These are phyloP conservation scores for Adelognathus sp. DNA, from an alignment of 2,888 invertebrate genomes.

Conservation along the genomic window DNA sequence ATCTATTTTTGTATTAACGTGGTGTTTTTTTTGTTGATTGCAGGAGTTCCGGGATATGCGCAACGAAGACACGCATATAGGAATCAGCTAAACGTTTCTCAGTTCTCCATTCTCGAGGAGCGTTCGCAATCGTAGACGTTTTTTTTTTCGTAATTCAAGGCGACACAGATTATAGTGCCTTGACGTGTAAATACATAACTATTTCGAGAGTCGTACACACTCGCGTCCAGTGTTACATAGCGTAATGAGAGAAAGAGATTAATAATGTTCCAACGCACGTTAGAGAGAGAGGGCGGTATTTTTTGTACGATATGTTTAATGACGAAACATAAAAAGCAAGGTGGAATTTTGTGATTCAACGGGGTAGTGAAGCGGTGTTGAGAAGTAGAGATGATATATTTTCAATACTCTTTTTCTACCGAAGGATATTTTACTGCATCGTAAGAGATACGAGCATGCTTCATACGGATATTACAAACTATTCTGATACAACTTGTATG, in stretches of 20 bases:
- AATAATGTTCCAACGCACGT: neutral
- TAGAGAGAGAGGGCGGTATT: conserved; percentile 40
- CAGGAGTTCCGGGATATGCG: conserved; percentile 75
- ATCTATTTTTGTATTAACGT: neutral
- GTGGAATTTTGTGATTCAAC: conserved; percentile 2
- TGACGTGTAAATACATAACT: conserved; percentile 40
- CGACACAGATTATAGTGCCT: conserved; percentile 45
- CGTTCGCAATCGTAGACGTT: neutral
- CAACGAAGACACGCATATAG: conserved; percentile 71
- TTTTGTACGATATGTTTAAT: conserved; percentile 31
- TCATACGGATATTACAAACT: conserved; percentile 11
- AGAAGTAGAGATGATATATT: neutral
- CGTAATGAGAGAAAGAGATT: conserved; percentile 17
- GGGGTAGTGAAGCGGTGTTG: neutral
- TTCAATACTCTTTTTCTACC: conserved; percentile 11
- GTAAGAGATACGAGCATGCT: neutral
- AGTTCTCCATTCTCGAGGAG: neutral
- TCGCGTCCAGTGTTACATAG: neutral
- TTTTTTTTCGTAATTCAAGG: conserved; percentile 13
- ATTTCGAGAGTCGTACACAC: conserved; percentile 9
- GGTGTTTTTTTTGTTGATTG: conserved; percentile 46
- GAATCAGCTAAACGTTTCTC: conserved; percentile 73
- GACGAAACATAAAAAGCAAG: neutral
- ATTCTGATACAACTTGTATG: neutral
- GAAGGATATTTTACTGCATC: conserved; percentile 32